A percentile compares a stretch with the other conserved stretches of the same genome.
These are phyloP conservation scores for Axea sp. DNA, from an alignment of 2,888 invertebrate species.

Conservation along the genomic window DNA sequence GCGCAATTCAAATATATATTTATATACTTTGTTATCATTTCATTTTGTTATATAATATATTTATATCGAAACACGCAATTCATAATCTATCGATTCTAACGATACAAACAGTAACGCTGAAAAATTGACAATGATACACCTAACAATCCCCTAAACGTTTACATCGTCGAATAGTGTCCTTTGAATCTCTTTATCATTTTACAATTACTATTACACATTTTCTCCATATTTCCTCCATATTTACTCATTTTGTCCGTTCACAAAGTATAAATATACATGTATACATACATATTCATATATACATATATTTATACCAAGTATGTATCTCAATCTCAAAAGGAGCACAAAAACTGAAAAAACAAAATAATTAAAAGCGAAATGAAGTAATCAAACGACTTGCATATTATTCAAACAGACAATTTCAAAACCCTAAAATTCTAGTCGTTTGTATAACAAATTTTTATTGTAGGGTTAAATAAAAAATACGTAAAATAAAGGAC, in stretches of 20 bases:
- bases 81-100: slow-evolving; percentile 60
- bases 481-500: slow-evolving; percentile 1
- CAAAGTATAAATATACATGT: slow-evolving; percentile 34
- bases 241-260: slow-evolving; percentile 44
- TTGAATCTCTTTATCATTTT: slow-evolving; percentile 14
- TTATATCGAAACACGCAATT: slow-evolving; percentile 51
- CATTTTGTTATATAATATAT: slow-evolving; percentile 36
- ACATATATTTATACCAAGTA: too few species aligned
- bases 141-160: slow-evolving; percentile 61
- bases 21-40: slow-evolving; percentile 30
- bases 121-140: slow-evolving; percentile 65
- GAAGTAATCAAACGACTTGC: slow-evolving; percentile 22
- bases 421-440: slow-evolving; percentile 13
- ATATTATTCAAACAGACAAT: slow-evolving; percentile 30
- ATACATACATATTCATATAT: too few species aligned
- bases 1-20: slow-evolving; percentile 37
- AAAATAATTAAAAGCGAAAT: neutral
- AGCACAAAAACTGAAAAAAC: slow-evolving; percentile 29
- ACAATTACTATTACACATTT: slow-evolving; percentile 9
- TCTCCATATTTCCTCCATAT: neutral
- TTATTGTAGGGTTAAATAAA: neutral
- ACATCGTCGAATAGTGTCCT: slow-evolving; percentile 38
- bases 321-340: slow-evolving; percentile 46
- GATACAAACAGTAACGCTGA: slow-evolving; percentile 62
- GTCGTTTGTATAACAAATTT: neutral